A percentile compares a stretch with the other conserved stretches of the same genome.
These are phyloP conservation scores for Datnioides undecimradiatus DNA, from an alignment of 2,113 vertebrate species.

Conservation along the genomic window DNA sequence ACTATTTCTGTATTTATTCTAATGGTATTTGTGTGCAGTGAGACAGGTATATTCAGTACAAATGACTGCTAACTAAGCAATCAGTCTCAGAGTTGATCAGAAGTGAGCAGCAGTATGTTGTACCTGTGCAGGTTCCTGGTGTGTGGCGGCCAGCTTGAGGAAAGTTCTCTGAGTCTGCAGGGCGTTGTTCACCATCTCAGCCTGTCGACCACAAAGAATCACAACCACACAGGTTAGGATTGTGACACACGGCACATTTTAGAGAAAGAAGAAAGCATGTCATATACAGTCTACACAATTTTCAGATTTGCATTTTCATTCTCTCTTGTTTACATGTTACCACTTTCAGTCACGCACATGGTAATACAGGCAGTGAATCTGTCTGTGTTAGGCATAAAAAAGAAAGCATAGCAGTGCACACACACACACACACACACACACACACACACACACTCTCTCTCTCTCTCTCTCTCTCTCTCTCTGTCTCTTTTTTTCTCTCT, in stretches of 20 bases:
- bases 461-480: too few species aligned
- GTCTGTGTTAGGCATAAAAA: slow-evolving; percentile 16
- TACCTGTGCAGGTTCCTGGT: slow-evolving; percentile 95
- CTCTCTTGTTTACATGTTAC: background rate
- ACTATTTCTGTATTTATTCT: too few species aligned
- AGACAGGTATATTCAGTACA: too few species aligned
- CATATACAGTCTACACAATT: background rate
- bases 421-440: background rate
- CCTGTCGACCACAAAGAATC: slow-evolving; percentile 82
- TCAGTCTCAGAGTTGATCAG: background rate
- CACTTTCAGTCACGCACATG: background rate
- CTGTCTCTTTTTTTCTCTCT: too few species aligned
- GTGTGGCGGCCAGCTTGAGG: slow-evolving; percentile 89
- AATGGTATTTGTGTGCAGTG: too few species aligned
- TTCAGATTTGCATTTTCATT: too few species aligned
- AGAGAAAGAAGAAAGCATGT: too few species aligned
- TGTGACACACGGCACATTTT: slow-evolving; percentile 1
- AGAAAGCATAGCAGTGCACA: background rate
- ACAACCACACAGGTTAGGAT: slow-evolving; percentile 21
- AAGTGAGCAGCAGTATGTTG: background rate
- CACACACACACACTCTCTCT: slow-evolving; percentile 11
- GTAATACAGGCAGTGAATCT: slow-evolving; percentile 27
- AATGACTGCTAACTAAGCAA: background rate
- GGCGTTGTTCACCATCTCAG: slow-evolving; percentile 92
- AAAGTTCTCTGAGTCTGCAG: slow-evolving; percentile 92